A percentile compares a stretch with the other conserved stretches of the same genome.
phyloP scores from a whole-genome alignment of 1,140 invertebrate species.

The Heliconius hermathena region DNA sequence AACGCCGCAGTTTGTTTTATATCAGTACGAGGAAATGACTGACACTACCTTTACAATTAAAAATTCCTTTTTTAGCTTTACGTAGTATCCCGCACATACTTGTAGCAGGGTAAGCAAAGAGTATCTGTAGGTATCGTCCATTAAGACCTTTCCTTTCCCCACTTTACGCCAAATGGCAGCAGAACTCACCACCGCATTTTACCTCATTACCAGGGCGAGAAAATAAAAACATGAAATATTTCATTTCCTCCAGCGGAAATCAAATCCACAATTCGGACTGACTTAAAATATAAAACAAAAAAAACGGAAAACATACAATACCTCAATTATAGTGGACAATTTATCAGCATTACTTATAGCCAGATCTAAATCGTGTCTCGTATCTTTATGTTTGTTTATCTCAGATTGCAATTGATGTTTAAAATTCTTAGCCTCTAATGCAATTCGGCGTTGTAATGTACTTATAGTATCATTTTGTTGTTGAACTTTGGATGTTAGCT shows the following conservation, averaged over 20 bases:
- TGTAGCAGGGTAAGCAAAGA: too few species aligned
- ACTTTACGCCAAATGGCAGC: too few species aligned
- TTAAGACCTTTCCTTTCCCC: too few species aligned
- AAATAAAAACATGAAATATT: not conserved
- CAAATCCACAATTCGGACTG: not conserved
- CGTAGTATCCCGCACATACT: too few species aligned
- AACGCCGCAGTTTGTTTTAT: not conserved
- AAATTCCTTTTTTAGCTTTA: too few species aligned
- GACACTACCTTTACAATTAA: too few species aligned
- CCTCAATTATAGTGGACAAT: constrained; percentile 81
- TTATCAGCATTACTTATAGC: constrained; percentile 84
- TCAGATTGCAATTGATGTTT: constrained; percentile 87
- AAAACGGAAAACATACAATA: constrained; percentile 42
- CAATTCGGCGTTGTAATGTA: constrained; percentile 85
- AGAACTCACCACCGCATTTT: not conserved
- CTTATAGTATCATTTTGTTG: constrained; percentile 87
- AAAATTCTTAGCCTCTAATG: constrained; percentile 87
- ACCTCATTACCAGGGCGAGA: not conserved
- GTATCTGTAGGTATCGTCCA: too few species aligned
- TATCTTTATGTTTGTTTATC: constrained; percentile 86
- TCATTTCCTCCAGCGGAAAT: not conserved
- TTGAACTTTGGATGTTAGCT: constrained; percentile 84
- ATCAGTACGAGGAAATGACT: not conserved
- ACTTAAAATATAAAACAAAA: not conserved
- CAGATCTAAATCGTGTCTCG: constrained; percentile 85